phyloP scores from a whole-genome alignment of 2,888 invertebrate species.

The Ennomos fuscantarius region DNA sequence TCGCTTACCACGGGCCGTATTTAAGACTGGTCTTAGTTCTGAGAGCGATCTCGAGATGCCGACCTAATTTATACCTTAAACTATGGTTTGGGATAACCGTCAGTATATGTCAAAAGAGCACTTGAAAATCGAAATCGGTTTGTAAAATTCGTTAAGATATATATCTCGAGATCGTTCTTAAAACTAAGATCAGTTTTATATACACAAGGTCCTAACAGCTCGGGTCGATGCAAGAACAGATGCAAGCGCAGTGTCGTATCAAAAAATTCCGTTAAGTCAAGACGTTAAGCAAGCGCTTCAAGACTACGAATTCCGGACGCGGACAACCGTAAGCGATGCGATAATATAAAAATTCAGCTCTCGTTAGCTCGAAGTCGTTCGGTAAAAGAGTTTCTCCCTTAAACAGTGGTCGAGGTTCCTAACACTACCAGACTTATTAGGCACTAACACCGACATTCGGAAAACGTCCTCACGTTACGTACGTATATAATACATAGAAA shows the following conservation, averaged over 20 bases:
- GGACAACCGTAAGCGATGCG: conserved; percentile 39
- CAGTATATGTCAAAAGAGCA: no score
- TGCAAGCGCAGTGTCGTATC: conserved; percentile 21
- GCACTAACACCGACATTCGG: conserved; percentile 78
- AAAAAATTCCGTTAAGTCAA: conserved; percentile 62
- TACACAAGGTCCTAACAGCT: neutral
- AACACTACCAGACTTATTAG: conserved; percentile 79
- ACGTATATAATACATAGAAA: conserved; percentile 79
- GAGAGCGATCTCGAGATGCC: no score
- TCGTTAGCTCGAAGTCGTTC: conserved; percentile 70
- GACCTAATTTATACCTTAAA: no score
- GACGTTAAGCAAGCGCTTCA: conserved; percentile 58
- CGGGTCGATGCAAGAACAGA: neutral
- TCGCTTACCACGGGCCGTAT: neutral
- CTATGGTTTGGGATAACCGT: no score
- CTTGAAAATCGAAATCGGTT: no score
- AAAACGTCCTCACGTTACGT: conserved; percentile 59
- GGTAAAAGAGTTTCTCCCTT: conserved; percentile 64
- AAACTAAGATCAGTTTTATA: no score
- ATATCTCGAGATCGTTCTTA: no score
- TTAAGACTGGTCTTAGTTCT: no score
- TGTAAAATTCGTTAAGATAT: no score
- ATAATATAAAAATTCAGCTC: conserved; percentile 58
- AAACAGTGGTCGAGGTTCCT: conserved; percentile 58
- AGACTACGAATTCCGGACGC: conserved; percentile 61